Base-by-base conservation (phyloP, 2,797 vertebrate genomes). In the Fistularia tabacaria region DNA sequence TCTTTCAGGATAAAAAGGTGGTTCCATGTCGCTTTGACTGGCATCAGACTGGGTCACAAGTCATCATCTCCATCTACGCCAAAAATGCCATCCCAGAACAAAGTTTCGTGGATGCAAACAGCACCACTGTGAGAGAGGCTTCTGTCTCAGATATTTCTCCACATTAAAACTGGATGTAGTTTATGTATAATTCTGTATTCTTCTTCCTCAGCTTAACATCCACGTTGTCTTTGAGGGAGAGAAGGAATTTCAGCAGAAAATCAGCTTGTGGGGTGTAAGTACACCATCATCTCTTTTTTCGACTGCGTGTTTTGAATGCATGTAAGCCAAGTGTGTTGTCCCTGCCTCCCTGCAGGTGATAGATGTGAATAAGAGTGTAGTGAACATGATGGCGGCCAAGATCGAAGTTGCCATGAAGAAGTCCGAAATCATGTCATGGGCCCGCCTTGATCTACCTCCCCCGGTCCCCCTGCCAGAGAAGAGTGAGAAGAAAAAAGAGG, bases 241-340 rank as follows among this genome's bases (percentile, higher is more conserved):
- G 66, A 97, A 98, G 69, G 92, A 96, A 74, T 99, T 98, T 88
- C 88, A 91, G 80, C 93, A 92, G 80, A 92, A 88, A 60, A 91
- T 99, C 74, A 93, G 85, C 76, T 87, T 99, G 76, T 99, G 96
- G 96, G 95, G 96, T 62, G 97, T 99, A 91, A 98, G 96, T 96
- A 49, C 13, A 38, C 1, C 41, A 14, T 39, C 25, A 7, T 8
- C 13, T 39, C 13, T 12, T 13, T 49, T 11, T 7, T 36, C 11
- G 10, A 10, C 14, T 4, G 14, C 9, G 3, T 14, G 7, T 13
- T 13, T 51, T 6, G n/a, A 14, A 38, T 37, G 10, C 10, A 14
- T 11, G 36, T 8, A 7, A 25, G 1, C 9, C 2, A 1, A 7
- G n/a, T 36, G 41, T 43, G 10, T 7, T 38, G 5, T 7, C 12